Evolutionary conservation across 2,797 vertebrate genomes (phyloP).

Genomic region (Rhabdomys pumilio): DNA sequence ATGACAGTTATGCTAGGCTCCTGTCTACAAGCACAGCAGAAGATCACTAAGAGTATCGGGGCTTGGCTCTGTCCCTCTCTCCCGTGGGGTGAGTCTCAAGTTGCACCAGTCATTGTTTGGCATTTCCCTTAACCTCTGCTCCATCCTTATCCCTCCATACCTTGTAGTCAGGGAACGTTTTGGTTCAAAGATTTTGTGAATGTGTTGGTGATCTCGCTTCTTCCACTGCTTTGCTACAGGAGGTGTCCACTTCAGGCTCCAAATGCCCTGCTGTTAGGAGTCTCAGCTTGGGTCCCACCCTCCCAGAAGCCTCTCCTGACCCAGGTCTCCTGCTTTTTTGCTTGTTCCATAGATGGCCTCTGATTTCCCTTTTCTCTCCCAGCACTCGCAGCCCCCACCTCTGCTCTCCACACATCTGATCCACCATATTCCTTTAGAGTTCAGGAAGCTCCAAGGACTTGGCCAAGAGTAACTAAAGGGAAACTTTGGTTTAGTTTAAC

Average conservation of each 20-base stretch:
- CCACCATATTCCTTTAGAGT: neutral
- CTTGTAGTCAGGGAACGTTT: neutral
- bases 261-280: neutral
- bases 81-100: too few species aligned
- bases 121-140: too few species aligned
- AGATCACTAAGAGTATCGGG: too few species aligned
- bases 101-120: too few species aligned
- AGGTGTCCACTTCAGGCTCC: neutral
- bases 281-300: neutral
- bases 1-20: too few species aligned
- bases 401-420: neutral
- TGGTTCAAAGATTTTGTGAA: neutral
- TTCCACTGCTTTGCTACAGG: neutral
- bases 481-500: neutral
- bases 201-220: too few species aligned
- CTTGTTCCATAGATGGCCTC: neutral
- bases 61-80: too few species aligned
- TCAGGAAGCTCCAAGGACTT: neutral
- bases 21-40: too few species aligned
- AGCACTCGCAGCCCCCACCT: neutral
- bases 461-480: neutral
- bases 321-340: neutral
- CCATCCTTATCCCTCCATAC: neutral
- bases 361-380: too few species aligned
- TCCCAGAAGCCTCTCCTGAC: neutral